Conservation (phyloP, 2,797 vertebrate species). For the Allobates femoralis region DNA sequence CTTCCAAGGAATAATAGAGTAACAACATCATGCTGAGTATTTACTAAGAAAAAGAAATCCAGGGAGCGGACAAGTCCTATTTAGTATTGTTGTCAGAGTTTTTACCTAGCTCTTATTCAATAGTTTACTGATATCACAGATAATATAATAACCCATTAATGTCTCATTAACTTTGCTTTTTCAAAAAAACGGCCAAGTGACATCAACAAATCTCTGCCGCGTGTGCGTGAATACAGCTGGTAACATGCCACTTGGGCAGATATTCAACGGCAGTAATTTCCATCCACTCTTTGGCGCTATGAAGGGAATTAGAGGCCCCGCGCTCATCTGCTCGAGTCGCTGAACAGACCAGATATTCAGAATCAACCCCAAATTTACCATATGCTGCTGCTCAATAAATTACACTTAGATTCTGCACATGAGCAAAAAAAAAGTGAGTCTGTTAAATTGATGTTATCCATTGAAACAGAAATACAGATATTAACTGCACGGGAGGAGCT, state of each 20-base stretch:
- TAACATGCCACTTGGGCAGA: constrained; percentile 3
- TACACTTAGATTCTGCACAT: neutral
- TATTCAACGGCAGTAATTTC: neutral
- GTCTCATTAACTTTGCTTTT: neutral
- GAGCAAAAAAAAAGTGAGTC: neutral
- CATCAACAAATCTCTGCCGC: neutral
- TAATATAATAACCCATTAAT: neutral
- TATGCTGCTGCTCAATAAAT: constrained; percentile 10
- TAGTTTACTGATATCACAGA: neutral
- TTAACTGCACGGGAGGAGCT: constrained; percentile 27
- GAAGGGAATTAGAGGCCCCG: neutral
- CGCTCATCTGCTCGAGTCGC: neutral
- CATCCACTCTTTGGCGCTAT: constrained; percentile 11
- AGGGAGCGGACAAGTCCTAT: no score
- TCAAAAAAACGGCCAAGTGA: constrained; percentile 9
- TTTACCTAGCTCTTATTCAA: no score
- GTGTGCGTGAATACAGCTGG: constrained; percentile 4
- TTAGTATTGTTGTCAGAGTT: no score
- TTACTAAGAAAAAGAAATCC: no score
- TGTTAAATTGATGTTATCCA: constrained; percentile 14
- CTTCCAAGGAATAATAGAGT: no score
- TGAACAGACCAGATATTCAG: neutral
- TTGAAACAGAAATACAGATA: neutral
- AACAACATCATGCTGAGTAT: neutral
- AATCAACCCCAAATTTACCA: neutral